Conservation (phyloP, 2,797 vertebrate genomes). For the Enteromius viviparus region DNA sequence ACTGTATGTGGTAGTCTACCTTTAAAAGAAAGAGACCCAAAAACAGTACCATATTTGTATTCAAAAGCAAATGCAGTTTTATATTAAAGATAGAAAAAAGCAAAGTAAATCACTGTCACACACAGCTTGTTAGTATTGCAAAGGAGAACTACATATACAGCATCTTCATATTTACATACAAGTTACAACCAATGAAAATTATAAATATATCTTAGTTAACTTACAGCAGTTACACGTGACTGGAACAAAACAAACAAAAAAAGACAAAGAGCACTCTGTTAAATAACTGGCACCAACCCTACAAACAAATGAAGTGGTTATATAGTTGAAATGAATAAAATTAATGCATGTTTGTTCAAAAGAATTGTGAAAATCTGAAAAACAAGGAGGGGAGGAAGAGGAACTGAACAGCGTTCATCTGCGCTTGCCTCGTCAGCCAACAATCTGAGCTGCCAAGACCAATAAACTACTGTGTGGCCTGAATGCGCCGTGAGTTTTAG, state of each 20-base stretch:
- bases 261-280: slow-evolving; percentile 70
- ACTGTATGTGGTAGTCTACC: neutral
- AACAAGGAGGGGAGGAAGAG: slow-evolving; percentile 60
- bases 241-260: slow-evolving; percentile 68
- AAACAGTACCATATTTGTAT: slow-evolving; percentile 35
- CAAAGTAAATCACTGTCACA: slow-evolving; percentile 82
- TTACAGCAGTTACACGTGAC: slow-evolving; percentile 83
- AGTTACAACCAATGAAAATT: slow-evolving; percentile 78
- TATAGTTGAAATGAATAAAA: slow-evolving; percentile 82
- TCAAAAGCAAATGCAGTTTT: slow-evolving; percentile 77
- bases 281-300: slow-evolving; percentile 84
- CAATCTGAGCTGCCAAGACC: slow-evolving; percentile 75
- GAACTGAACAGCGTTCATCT: slow-evolving; percentile 62
- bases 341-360: slow-evolving; percentile 86
- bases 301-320: slow-evolving; percentile 81
- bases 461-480: slow-evolving; percentile 70
- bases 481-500: slow-evolving; percentile 78
- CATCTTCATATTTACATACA: slow-evolving; percentile 85
- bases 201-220: slow-evolving; percentile 87
- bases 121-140: slow-evolving; percentile 84
- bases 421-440: slow-evolving; percentile 56
- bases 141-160: slow-evolving; percentile 82
- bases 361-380: slow-evolving; percentile 76
- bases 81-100: slow-evolving; percentile 86
- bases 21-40: slow-evolving; percentile 5